These are phyloP conservation scores for Phoebastria nigripes DNA, from an alignment of 2,797 vertebrate genomes.

Conservation along the genomic window DNA sequence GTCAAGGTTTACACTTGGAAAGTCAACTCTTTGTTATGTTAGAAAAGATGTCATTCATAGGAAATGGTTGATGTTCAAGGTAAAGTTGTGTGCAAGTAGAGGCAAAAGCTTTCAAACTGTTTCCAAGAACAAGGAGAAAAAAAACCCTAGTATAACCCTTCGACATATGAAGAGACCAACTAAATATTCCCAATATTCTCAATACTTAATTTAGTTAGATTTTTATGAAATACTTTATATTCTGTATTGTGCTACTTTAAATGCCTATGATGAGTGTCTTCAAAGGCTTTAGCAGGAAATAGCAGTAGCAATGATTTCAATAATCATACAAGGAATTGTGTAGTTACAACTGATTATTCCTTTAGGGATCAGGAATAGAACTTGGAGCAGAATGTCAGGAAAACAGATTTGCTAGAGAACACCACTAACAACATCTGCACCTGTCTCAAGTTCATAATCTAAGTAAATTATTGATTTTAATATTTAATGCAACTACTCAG, in stretches of 20 bases:
- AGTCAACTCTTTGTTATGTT: background rate
- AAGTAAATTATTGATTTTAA: background rate
- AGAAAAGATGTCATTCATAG: background rate
- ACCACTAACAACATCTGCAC: background rate
- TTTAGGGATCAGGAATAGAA: background rate
- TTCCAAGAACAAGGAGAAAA: background rate
- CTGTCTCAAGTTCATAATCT: background rate
- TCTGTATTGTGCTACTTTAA: too few species aligned
- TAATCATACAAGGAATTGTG: background rate
- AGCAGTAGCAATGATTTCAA: background rate
- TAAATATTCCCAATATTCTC: too few species aligned
- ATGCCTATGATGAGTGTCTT: too few species aligned
- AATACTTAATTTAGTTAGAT: too few species aligned
- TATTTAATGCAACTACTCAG: background rate
- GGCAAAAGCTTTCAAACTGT: background rate
- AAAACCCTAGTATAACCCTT: background rate
- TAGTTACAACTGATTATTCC: background rate
- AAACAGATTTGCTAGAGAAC: background rate
- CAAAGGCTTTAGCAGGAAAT: too few species aligned
- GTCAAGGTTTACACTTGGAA: background rate
- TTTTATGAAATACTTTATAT: too few species aligned
- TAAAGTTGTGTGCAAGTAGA: background rate
- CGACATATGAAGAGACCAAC: too few species aligned
- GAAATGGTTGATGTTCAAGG: background rate
- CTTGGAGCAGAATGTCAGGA: background rate